phyloP scores from a whole-genome alignment of 2,888 invertebrate species.

The Diaprepes abbreviatus region DNA sequence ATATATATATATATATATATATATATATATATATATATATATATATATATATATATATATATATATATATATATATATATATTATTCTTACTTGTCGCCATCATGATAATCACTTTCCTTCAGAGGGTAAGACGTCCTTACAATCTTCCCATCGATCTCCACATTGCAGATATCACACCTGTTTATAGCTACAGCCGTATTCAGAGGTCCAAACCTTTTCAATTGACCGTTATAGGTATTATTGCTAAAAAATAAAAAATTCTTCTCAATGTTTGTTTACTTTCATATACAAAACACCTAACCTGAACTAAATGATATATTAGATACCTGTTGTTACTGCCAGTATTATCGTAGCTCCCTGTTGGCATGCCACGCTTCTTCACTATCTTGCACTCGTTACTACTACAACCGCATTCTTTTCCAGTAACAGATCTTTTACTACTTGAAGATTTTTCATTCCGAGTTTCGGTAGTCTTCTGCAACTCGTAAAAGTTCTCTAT shows the following conservation, averaged over 20 bases:
- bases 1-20: no score
- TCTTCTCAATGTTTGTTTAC: no score
- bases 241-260: conserved; percentile 16
- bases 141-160: background rate
- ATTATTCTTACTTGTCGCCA: conserved; percentile 23
- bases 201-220: conserved; percentile 37
- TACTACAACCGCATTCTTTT: conserved; percentile 27
- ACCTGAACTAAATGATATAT: no score
- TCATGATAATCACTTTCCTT: background rate
- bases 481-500: conserved; percentile 23
- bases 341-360: background rate
- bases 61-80: no score
- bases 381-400: conserved; percentile 13
- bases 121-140: background rate
- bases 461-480: conserved; percentile 13
- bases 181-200: conserved; percentile 38
- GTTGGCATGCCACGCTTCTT: background rate
- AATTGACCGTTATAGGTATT: background rate
- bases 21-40: no score
- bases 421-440: background rate
- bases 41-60: no score
- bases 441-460: conserved; percentile 4
- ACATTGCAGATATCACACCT: conserved; percentile 29
- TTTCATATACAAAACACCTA: no score
- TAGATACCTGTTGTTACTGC: conserved; percentile 3